phyloP scores from a whole-genome alignment of 2,888 invertebrate genomes.

The Mythimna albipuncta region DNA sequence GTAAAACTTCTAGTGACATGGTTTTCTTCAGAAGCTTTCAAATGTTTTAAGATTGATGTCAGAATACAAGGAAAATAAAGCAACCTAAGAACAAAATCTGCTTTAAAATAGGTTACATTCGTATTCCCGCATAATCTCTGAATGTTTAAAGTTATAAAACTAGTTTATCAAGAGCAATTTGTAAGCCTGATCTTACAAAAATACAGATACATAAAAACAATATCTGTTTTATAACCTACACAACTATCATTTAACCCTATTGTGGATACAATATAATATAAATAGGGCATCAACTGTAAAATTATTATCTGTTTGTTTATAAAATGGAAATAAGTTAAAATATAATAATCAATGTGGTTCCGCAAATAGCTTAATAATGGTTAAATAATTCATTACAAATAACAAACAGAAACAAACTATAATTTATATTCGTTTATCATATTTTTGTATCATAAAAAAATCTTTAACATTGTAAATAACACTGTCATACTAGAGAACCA shows the following conservation, averaged over 20 bases:
- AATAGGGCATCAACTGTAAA: slow-evolving; percentile 38
- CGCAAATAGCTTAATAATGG: neutral
- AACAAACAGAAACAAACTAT: slow-evolving; percentile 1
- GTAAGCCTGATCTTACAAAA: slow-evolving; percentile 59
- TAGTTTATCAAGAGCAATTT: slow-evolving; percentile 64
- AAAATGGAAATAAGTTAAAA: neutral
- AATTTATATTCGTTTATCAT: neutral
- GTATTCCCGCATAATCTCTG: slow-evolving; percentile 77
- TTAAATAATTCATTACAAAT: neutral
- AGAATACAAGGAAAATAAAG: slow-evolving; percentile 71
- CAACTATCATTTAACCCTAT: slow-evolving; percentile 28
- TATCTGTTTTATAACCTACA: slow-evolving; percentile 40
- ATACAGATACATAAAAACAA: slow-evolving; percentile 31
- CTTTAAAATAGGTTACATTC: slow-evolving; percentile 53
- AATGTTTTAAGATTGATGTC: slow-evolving; percentile 81
- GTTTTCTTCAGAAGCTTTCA: slow-evolving; percentile 82
- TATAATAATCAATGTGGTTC: neutral
- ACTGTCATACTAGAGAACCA: neutral
- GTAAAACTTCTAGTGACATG: slow-evolving; percentile 71
- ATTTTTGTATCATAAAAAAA: neutral
- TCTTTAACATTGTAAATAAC: neutral
- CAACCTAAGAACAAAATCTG: slow-evolving; percentile 43
- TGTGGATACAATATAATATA: slow-evolving; percentile 8
- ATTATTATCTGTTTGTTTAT: slow-evolving; percentile 4
- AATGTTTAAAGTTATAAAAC: slow-evolving; percentile 75